Evolutionary conservation across 2,888 invertebrate genomes (phyloP), one percentile per base, ranked within the genome.

Genomic region (Ryuthela nishihirai): DNA sequence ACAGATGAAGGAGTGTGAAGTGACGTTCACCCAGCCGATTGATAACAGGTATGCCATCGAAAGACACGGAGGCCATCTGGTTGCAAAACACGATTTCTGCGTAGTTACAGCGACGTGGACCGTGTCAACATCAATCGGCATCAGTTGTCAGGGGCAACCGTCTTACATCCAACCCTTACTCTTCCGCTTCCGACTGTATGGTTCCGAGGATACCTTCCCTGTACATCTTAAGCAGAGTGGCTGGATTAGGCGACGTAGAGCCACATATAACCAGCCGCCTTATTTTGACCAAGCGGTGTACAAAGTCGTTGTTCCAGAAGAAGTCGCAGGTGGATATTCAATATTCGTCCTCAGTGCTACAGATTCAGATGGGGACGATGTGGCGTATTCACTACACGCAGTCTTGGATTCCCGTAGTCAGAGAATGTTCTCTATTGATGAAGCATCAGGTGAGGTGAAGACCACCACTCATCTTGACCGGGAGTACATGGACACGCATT

Each of bases 271-370:
- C 69, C 88, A 88, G 70, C 86, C 87, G 1, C 90, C 91, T 0
- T 87, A 86, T 70, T 92, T 93, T 70, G 91, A 91, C 67, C 88
- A 89, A 69, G 85, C 87, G 0, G 75, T 92, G n/a, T 94, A 93
- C 71, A 84, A 88, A 0, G 89, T 88, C 0, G 85, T 87, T 1
- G 90, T 94, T 4, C 81, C 89, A 40, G 95, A 95, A 73, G 93
- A 94, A 72, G 87, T 88, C 67, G 86, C 89, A 0, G 82, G 89
- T 0, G 92, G 91, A 0, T 82, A 85, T 1, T 79, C 85, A 0
- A 93, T 97, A 2, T 87, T 87, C 2, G 87, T 88, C 0, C 86
- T 95, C 1, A 82, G 86, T 67, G 94, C 94, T 1, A 82, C 86
- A 35, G 93, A 94, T 73, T 88, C 91, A 1, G 92, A 92, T 46